Evolutionary conservation across 2,888 invertebrate species (phyloP), one percentile per base, ranked within the genome.

Genomic region (Serripes groenlandicus): DNA sequence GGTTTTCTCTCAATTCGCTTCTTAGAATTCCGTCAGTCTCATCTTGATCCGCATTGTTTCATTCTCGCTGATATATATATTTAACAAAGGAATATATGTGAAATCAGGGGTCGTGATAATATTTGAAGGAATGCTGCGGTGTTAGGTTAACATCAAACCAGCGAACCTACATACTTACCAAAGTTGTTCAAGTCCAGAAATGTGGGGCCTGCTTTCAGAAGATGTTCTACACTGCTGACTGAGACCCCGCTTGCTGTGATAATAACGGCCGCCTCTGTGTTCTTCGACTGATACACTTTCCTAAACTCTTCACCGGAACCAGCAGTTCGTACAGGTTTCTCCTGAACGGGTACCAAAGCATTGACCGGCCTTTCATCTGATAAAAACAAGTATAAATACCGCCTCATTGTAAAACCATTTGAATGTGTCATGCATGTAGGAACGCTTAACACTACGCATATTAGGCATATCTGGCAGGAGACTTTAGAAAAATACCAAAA

Each of bases 151-250:
- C 42, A 42, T 11, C 9, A 15, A 42, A 42, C 42, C 42, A 49
- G 2, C n/a, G n/a, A n/a, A n/a, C n/a, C n/a, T n/a, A n/a, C n/a
- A n/a, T 49, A 35, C 77, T 72, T 72, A 86, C 86, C 77, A 52
- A 86, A 86, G 49, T 83, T 86, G 52, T 86, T 83, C 4, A 86
- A 35, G 35, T 81, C 81, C 21, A 86, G 49, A 28, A 64, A 49
- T 2, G 71, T 69, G 26, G 37, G 69, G 21, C 75, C 71, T 1
- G 35, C 32, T 0, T 28, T 64, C 42, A 73, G 18, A 4, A 35
- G n/a, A 5, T 73, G 26, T 7, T 34, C 73, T n/a, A 79, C 56
- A 28, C 68, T 35, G 3, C 60, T 42, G 49, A 52, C 54, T n/a
- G 71, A 75, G 11, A 71, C 68, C 9, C 75, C 49, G 3, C 26